Evolutionary conservation across 2,888 invertebrate species (phyloP).

Genomic region (Lagria hirta): DNA sequence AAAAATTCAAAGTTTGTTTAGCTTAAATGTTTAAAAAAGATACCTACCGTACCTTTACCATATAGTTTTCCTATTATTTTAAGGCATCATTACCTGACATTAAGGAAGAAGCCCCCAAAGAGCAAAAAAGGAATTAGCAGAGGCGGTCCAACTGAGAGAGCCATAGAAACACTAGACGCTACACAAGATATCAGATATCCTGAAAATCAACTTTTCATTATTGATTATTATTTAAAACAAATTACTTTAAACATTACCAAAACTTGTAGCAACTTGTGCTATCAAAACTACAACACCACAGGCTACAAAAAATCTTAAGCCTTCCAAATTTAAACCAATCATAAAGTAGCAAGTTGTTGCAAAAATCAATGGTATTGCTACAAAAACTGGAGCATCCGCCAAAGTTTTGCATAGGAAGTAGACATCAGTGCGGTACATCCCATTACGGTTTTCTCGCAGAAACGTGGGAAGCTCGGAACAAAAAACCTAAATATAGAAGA

Average conservation of each 20-base stretch:
- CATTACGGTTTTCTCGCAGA: conserved; percentile 83
- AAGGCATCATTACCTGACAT: conserved; percentile 82
- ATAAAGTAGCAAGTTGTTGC: conserved; percentile 83
- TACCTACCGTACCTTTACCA: no score
- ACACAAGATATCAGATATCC: conserved; percentile 91
- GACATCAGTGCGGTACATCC: conserved; percentile 87
- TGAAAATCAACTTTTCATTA: conserved; percentile 45
- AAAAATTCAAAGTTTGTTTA: no score
- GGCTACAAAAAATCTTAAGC: conserved; percentile 71
- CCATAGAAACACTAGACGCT: conserved; percentile 81
- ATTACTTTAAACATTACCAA: conserved; percentile 64
- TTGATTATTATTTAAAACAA: background rate
- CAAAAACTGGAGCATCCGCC: conserved; percentile 85
- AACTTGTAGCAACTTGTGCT: conserved; percentile 85
- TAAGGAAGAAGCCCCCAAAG: conserved; percentile 95
- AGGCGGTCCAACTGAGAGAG: conserved; percentile 87
- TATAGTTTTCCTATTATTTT: no score
- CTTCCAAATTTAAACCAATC: conserved; percentile 77
- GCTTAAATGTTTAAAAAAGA: no score
- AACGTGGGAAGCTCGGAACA: conserved; percentile 88
- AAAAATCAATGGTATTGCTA: conserved; percentile 80
- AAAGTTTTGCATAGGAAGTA: conserved; percentile 90
- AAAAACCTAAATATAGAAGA: no score
- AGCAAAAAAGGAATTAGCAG: conserved; percentile 90
- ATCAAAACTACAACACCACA: conserved; percentile 77